Base-by-base conservation (phyloP, 2,888 invertebrate species). In the Cantharis lateralis region DNA sequence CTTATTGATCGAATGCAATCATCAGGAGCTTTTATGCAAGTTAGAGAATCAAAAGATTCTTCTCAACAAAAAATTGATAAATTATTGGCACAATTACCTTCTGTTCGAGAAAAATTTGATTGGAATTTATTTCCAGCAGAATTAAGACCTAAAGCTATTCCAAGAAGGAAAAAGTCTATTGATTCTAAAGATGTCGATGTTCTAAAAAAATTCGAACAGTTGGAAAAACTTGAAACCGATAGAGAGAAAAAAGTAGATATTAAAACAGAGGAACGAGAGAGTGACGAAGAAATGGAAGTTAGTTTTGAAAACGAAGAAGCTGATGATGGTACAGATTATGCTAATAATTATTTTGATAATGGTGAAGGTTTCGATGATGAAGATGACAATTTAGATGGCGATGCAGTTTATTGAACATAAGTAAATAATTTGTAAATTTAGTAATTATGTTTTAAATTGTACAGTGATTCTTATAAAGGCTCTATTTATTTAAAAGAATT, bases 291-390 rank as follows among this genome's bases (percentile, higher is more conserved):
- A 61, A 90, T 90, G 64, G 91, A 91, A 76, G 92, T 93, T 77
- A 90, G 91, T 70, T 93, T 93, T 70, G 94, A 94, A 82, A 95
- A 96, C 83, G 94, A 95, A 85, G 96, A 96, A 87, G 93, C 95
- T 91, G 96, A 96, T 85, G 95, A 95, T 84, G 96, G 96, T 16
- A 96, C 95, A 18, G 96, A 96, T 87, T 96, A 96, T 85, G 94
- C 93, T 0, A 95, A 95, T 83, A 95, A 94, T 85, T 96, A 95
- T 86, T 96, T 96, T 87, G 96, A 96, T 86, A 95, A 96, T 87
- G 96, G 96, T 1, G 96, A 96, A 88, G 93, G 92, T 28, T 95
- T 94, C 86, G 95, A 95, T 85, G 95, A 96, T 78, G 96, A 96
- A 82, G 96, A 96, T 84, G 96, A 96, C 83, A 95, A 94, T 86